Evolutionary conservation across 2,797 vertebrate genomes (phyloP).

Genomic region (Cynopterus sphinx): DNA sequence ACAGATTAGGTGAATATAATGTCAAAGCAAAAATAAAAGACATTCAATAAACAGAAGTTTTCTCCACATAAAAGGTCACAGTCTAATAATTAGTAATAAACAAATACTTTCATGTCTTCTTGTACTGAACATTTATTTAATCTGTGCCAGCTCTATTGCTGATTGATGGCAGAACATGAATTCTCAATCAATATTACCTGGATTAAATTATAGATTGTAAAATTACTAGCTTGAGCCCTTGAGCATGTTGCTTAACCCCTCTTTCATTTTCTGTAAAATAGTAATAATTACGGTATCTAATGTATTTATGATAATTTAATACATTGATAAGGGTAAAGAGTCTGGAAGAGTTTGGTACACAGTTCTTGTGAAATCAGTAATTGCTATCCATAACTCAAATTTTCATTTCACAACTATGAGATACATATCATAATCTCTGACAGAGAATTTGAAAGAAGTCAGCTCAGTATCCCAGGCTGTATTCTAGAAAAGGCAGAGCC

Average conservation of each 20-base stretch:
- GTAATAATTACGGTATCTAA: background rate
- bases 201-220: background rate
- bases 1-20: background rate
- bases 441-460: background rate
- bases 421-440: background rate
- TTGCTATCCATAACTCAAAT: background rate
- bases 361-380: background rate
- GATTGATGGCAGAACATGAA: background rate
- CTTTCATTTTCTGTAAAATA: conserved; percentile 33
- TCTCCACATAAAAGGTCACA: background rate
- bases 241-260: background rate
- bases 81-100: background rate
- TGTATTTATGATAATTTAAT: conserved; percentile 44
- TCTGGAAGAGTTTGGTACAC: background rate
- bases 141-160: background rate
- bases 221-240: background rate
- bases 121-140: background rate
- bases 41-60: background rate
- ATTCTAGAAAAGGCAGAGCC: background rate
- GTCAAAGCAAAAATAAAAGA: background rate
- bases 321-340: conserved; percentile 23
- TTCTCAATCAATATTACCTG: background rate
- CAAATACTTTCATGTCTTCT: background rate
- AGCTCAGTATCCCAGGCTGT: background rate
- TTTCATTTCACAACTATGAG: background rate